These are phyloP conservation scores for Uloborus plumipes DNA, from an alignment of 2,888 invertebrate genomes.

Conservation along the genomic window DNA sequence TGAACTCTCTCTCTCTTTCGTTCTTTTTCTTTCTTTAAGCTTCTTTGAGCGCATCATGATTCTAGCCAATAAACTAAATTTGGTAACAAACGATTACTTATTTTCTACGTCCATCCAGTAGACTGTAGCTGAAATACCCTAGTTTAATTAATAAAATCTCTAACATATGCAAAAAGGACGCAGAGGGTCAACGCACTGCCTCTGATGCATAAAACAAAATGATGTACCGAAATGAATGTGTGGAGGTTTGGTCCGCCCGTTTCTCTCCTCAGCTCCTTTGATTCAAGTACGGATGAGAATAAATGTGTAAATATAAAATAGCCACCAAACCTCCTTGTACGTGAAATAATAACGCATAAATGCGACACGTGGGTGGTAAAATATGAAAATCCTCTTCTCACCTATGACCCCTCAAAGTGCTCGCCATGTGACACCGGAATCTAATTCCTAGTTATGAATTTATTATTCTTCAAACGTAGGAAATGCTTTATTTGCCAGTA, in stretches of 20 bases:
- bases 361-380: constrained; percentile 45
- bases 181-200: no score
- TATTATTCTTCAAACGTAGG: constrained; percentile 40
- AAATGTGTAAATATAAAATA: constrained; percentile 31
- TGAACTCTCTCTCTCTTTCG: no score
- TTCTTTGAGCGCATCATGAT: no score
- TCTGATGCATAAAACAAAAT: neutral
- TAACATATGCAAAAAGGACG: no score
- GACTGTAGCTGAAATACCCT: no score
- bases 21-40: no score
- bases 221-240: constrained; percentile 23
- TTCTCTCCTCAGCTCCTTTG: constrained; percentile 24
- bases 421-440: constrained; percentile 27
- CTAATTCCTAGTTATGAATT: constrained; percentile 50
- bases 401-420: constrained; percentile 35
- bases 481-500: constrained; percentile 5
- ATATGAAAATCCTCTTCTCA: constrained; percentile 50
- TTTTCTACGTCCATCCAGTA: no score
- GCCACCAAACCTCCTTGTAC: constrained; percentile 1
- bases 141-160: no score
- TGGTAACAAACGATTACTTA: no score
- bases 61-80: no score
- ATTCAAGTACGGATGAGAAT: constrained; percentile 21
- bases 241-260: constrained; percentile 4
- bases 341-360: constrained; percentile 45